phyloP scores from a whole-genome alignment of 2,113 vertebrate species.

The Salvelinus sp. region DNA sequence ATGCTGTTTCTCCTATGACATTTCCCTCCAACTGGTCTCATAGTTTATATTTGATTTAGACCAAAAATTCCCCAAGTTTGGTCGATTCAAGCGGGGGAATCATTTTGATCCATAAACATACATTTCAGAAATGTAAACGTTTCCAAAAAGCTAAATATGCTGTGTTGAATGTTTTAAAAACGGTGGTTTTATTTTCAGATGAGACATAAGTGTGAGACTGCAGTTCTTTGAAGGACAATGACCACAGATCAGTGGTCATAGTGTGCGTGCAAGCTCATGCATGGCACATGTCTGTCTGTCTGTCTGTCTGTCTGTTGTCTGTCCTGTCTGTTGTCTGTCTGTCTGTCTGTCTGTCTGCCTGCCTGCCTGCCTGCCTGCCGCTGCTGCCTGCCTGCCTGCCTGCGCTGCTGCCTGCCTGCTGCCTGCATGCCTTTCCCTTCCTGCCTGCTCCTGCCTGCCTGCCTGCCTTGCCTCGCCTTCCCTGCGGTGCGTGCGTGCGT shows the following conservation, averaged over 20 bases:
- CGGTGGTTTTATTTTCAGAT: conserved; percentile 53
- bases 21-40: conserved; percentile 46
- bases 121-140: conserved; percentile 73
- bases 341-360: too few relatives aligned
- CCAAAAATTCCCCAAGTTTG: conserved; percentile 59
- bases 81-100: conserved; percentile 51
- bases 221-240: conserved; percentile 29
- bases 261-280: conserved; percentile 12
- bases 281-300: neutral
- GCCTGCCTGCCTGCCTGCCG: too few relatives aligned
- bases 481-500: neutral
- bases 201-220: conserved; percentile 57
- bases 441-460: neutral
- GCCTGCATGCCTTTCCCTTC: accelerated
- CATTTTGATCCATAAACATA: conserved; percentile 72
- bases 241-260: conserved; percentile 13
- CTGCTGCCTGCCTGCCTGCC: too few relatives aligned
- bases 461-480: too few relatives aligned
- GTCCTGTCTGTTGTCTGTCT: too few relatives aligned
- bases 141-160: conserved; percentile 62
- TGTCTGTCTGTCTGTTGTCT: neutral
- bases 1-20: conserved; percentile 62
- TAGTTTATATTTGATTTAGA: conserved; percentile 72
- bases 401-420: too few relatives aligned
- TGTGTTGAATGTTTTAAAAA: conserved; percentile 48